phyloP scores from a whole-genome alignment of 2,888 invertebrate species.

The Nebria brevicollis region DNA sequence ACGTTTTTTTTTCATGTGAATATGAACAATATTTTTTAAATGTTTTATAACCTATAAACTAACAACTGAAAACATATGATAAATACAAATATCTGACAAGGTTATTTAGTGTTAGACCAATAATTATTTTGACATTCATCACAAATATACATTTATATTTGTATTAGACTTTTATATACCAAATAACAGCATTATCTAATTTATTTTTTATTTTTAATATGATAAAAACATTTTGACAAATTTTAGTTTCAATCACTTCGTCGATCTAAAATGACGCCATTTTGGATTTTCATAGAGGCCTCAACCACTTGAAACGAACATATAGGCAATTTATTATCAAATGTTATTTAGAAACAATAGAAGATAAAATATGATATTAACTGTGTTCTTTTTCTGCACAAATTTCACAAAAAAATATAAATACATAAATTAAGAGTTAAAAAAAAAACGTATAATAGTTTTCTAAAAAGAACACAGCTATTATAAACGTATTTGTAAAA shows the following conservation, averaged over 20 bases:
- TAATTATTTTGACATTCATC: conserved; percentile 42
- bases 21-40: conserved; percentile 31
- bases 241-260: conserved; percentile 21
- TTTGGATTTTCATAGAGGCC: background rate
- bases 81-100: conserved; percentile 43
- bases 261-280: conserved; percentile 35
- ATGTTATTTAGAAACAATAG: background rate
- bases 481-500: background rate
- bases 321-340: background rate
- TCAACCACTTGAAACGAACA: background rate
- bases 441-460: too few species aligned
- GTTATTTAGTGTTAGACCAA: conserved; percentile 41
- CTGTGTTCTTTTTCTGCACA: background rate
- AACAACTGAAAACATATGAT: conserved; percentile 41
- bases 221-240: conserved; percentile 43
- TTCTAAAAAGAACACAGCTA: background rate
- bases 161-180: conserved; percentile 44
- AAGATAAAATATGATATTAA: background rate
- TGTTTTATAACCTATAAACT: conserved; percentile 32
- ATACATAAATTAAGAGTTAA: too few species aligned
- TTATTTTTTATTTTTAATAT: conserved; percentile 2
- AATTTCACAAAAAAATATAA: too few species aligned
- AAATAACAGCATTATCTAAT: conserved; percentile 43
- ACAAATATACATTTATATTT: conserved; percentile 45
- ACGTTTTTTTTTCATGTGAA: conserved; percentile 35